Percentiles rank a stretch among this genome's conserved stretches.
These are phyloP conservation scores for Drosophila melanogaster DNA, from an alignment of 1,140 invertebrate genomes.

Conservation along the genomic window DNA sequence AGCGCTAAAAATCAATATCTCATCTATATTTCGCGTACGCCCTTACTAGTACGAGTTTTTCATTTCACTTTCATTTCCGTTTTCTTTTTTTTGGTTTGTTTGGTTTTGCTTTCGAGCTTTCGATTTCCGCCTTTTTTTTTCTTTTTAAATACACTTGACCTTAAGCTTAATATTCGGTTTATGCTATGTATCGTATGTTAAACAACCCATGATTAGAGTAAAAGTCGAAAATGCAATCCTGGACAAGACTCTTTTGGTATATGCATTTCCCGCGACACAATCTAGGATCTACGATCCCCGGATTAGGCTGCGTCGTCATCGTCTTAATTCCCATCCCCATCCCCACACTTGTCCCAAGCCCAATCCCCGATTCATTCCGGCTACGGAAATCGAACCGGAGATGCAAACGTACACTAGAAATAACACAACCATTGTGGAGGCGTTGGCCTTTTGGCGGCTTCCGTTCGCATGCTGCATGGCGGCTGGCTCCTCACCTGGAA, in stretches of 20 bases:
- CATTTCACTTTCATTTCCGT: not conserved
- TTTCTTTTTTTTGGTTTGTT: not conserved
- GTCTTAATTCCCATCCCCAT: conserved; percentile 26
- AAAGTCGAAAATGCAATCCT: conserved; percentile 82
- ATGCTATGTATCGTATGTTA: conserved; percentile 75
- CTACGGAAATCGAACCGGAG: not conserved
- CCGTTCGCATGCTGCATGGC: conserved; percentile 84
- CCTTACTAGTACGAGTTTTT: conserved; percentile 57
- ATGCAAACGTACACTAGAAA: conserved; percentile 63
- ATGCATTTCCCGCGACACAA: conserved; percentile 56
- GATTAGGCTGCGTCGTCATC: conserved; percentile 64
- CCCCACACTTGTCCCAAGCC: conserved; percentile 16
- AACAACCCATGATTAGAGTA: conserved; percentile 83
- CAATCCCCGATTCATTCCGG: conserved; percentile 3
- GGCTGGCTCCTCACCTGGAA: conserved; percentile 79
- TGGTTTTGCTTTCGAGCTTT: conserved; percentile 3
- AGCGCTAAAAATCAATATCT: conserved; percentile 57
- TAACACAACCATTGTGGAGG: conserved; percentile 78
- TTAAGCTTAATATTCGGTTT: conserved; percentile 70
- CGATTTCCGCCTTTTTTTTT: conserved; percentile 14
- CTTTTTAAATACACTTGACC: conserved; percentile 62
- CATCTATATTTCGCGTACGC: conserved; percentile 50
- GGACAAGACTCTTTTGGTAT: conserved; percentile 75
- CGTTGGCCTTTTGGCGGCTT: conserved; percentile 42
- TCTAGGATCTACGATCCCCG: conserved; percentile 20